Conservation (phyloP, 2,888 invertebrate species). For the Macrophya alboannulata region DNA sequence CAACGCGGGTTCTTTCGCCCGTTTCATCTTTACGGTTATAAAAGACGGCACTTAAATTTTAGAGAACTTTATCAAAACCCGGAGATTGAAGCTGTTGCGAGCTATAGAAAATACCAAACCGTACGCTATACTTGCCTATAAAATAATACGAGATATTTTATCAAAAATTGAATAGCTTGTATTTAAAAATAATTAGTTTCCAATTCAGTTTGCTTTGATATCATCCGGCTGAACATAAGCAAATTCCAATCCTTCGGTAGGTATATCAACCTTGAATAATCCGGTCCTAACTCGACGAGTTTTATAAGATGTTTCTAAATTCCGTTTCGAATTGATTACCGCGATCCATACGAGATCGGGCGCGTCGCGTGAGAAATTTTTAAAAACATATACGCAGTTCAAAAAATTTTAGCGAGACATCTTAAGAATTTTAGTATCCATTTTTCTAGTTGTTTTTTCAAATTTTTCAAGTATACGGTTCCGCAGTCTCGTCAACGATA, state of each 20-base stretch:
- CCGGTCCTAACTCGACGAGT: not conserved
- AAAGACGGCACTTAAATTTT: constrained; percentile 20
- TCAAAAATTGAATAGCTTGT: too few relatives aligned
- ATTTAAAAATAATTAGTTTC: too few relatives aligned
- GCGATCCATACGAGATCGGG: not conserved
- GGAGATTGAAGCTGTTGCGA: not conserved
- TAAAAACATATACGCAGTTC: not conserved
- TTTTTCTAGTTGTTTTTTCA: too few relatives aligned
- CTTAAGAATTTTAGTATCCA: not conserved
- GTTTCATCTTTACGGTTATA: constrained; percentile 44
- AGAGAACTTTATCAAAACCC: not conserved
- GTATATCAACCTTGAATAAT: constrained; percentile 13
- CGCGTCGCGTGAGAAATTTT: constrained; percentile 1
- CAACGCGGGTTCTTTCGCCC: constrained; percentile 5
- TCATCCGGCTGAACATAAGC: too few relatives aligned
- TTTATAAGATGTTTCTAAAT: not conserved
- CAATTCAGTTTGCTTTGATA: too few relatives aligned
- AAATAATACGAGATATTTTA: not conserved
- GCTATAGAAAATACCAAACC: not conserved
- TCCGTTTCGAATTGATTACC: not conserved
- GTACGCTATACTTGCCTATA: not conserved
- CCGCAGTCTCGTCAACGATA: not conserved
- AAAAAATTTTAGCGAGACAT: not conserved
- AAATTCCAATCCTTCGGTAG: too few relatives aligned
- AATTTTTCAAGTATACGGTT: not conserved